A percentile compares a stretch with the other conserved stretches of the same genome.
phyloP scores from a whole-genome alignment of 2,113 vertebrate genomes.

The Pedetes capensis region DNA sequence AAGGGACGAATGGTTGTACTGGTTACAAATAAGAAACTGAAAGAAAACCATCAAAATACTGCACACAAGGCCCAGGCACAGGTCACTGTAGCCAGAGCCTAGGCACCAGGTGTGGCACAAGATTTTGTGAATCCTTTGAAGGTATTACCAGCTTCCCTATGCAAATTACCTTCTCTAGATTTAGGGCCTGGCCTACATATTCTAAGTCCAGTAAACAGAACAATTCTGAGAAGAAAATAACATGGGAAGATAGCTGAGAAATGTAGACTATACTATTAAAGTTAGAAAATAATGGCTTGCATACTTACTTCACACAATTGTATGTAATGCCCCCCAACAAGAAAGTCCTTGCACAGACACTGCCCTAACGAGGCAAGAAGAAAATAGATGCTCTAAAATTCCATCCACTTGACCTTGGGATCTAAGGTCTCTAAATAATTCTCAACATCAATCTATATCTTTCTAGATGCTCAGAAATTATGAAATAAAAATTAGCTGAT shows the following conservation, averaged over 20 bases:
- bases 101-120: constrained; percentile 12
- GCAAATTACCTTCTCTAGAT: constrained; percentile 5
- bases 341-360: background rate
- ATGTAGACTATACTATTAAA: background rate
- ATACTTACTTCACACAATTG: background rate
- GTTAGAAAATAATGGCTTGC: background rate
- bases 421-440: background rate
- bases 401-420: background rate
- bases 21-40: background rate
- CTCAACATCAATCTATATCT: background rate
- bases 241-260: background rate
- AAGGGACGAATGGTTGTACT: background rate
- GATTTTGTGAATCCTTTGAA: constrained; percentile 23
- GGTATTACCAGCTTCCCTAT: background rate
- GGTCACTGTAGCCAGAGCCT: background rate
- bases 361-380: background rate
- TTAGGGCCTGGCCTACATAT: background rate
- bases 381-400: background rate
- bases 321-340: background rate
- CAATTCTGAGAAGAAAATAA: background rate
- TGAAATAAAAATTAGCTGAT: constrained; percentile 54
- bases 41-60: constrained; percentile 30
- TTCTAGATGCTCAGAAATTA: background rate
- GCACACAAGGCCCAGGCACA: background rate
- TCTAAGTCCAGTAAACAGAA: constrained; percentile 32